Evolutionary conservation across 2,797 vertebrate genomes (phyloP).

Genomic region (Dipus sagitta): DNA sequence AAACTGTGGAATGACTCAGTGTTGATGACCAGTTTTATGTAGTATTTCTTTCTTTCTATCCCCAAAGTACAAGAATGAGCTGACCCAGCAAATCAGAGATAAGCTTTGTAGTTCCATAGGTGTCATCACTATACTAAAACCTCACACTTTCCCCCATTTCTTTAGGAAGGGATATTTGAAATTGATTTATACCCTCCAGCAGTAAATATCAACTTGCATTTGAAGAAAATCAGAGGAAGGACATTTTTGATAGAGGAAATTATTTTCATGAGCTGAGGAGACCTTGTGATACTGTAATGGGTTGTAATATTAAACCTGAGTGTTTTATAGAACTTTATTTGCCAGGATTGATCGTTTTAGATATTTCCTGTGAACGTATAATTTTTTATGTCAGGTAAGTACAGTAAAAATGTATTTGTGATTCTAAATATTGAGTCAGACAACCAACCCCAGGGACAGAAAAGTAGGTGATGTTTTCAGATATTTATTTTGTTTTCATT

Average conservation of each 20-base stretch:
- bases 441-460: background rate
- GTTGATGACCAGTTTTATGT: background rate
- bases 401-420: conserved; percentile 23
- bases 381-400: conserved; percentile 21
- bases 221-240: background rate
- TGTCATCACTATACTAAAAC: background rate
- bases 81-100: conserved; percentile 44
- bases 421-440: background rate
- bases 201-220: background rate
- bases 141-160: background rate
- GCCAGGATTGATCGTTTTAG: conserved; percentile 30
- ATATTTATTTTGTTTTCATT: background rate
- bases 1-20: conserved; percentile 31
- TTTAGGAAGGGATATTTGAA: background rate
- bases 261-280: conserved; percentile 43
- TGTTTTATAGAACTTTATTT: conserved; percentile 45
- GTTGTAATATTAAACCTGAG: background rate
- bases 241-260: conserved; percentile 33
- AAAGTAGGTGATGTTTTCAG: conserved; percentile 8
- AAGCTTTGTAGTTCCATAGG: background rate
- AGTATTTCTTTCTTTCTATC: conserved; percentile 8
- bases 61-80: background rate
- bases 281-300: background rate
- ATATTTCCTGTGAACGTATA: conserved; percentile 32
- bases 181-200: background rate